Evolutionary conservation across 2,113 vertebrate genomes (phyloP).

Genomic region (Serinus canaria): DNA sequence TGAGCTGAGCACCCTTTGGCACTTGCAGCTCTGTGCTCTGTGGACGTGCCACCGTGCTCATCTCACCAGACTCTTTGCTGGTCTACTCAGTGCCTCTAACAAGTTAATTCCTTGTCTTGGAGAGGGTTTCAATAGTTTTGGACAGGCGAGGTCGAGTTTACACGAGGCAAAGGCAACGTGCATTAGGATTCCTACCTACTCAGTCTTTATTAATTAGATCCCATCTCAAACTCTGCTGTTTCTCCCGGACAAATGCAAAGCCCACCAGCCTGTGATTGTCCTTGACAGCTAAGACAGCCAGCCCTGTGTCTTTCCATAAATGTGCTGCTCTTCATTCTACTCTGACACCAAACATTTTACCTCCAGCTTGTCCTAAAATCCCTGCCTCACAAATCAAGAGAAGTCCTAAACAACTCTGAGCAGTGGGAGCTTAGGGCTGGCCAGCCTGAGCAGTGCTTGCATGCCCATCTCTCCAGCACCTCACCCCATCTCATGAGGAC

Average conservation of each 20-base stretch:
- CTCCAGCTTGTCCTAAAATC: neutral
- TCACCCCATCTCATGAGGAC: accelerated
- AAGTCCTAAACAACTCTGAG: accelerated
- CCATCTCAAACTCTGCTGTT: neutral
- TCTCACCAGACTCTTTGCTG: neutral
- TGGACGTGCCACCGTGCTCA: neutral
- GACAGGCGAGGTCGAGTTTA: neutral
- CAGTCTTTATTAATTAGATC: neutral
- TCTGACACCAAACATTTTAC: neutral
- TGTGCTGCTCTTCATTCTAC: neutral
- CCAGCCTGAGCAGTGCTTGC: neutral
- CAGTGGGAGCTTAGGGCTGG: neutral
- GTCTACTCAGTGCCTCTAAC: neutral
- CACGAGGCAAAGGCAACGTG: neutral
- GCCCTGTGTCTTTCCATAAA: neutral
- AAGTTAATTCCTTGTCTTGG: neutral
- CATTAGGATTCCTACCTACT: neutral
- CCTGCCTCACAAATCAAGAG: neutral
- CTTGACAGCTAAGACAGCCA: neutral
- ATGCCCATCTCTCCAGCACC: neutral
- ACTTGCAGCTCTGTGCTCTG: neutral
- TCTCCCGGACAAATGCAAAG: neutral
- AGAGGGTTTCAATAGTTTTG: neutral
- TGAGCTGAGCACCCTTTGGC: neutral
- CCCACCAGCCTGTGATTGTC: neutral